phyloP scores from a whole-genome alignment of 2,888 invertebrate species.

The Calephelis perditalis region DNA sequence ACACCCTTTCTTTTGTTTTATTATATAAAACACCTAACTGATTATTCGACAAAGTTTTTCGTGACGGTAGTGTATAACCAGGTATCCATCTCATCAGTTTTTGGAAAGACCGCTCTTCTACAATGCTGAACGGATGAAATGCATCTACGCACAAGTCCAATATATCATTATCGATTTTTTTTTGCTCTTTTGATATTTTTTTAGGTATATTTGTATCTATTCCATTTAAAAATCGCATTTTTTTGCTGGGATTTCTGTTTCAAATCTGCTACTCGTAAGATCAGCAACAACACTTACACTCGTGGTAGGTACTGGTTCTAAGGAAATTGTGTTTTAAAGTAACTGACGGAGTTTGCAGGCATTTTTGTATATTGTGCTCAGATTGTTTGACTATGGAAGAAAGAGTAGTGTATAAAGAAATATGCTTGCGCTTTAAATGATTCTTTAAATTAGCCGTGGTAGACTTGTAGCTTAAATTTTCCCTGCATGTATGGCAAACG shows the following conservation, averaged over 20 bases:
- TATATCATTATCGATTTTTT: slow-evolving; percentile 1
- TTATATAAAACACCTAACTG: no score
- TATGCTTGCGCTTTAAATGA: slow-evolving; percentile 14
- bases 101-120: background rate
- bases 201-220: background rate
- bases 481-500: slow-evolving; percentile 18
- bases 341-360: no score
- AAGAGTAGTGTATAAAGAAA: background rate
- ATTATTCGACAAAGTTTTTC: no score
- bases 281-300: no score
- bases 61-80: no score
- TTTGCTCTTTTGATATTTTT: background rate
- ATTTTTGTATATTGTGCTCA: no score
- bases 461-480: slow-evolving; percentile 19
- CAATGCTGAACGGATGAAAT: slow-evolving; percentile 8
- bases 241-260: no score
- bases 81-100: no score
- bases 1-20: no score
- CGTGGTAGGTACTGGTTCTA: no score
- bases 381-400: background rate
- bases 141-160: background rate
- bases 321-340: no score
- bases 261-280: no score
- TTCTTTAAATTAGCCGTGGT: slow-evolving; percentile 20
- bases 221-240: background rate